Percentiles rank a stretch among this genome's conserved stretches.
phyloP scores from a whole-genome alignment of 2,113 vertebrate species.

The Python bivittatus region DNA sequence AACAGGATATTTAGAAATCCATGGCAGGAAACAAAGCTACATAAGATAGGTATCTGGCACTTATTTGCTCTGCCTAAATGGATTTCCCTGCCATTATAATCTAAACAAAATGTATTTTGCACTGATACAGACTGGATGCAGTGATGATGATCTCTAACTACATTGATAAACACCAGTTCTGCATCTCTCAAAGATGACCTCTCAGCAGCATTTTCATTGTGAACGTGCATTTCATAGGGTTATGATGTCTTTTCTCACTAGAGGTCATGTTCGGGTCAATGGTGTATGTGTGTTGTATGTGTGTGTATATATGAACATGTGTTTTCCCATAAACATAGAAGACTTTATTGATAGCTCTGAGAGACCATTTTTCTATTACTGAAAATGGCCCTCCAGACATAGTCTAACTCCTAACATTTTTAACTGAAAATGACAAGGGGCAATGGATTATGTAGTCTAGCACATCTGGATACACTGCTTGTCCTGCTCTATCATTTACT shows the following conservation, averaged over 20 bases:
- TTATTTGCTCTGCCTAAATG: slow-evolving; percentile 8
- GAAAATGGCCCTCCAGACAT: not conserved
- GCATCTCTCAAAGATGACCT: not conserved
- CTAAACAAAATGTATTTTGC: not conserved
- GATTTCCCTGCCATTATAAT: not conserved
- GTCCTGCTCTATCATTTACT: too few relatives aligned
- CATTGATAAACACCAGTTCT: not conserved
- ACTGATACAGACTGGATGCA: slow-evolving; percentile 3
- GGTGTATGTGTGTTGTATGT: not conserved
- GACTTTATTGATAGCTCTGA: not conserved
- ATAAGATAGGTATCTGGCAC: not conserved
- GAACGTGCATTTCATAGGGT: not conserved
- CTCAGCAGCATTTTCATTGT: not conserved
- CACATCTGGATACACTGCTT: too few relatives aligned
- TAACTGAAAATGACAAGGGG: not conserved
- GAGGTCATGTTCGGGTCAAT: not conserved
- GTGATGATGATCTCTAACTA: not conserved
- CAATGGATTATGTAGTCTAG: too few relatives aligned
- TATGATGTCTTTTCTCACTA: not conserved
- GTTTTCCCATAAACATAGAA: not conserved
- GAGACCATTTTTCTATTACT: not conserved
- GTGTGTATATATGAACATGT: not conserved
- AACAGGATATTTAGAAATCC: not conserved
- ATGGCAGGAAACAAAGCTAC: not conserved
- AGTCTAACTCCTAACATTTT: not conserved